A percentile compares a stretch with the other conserved stretches of the same genome.
Evolutionary conservation across 2,797 vertebrate species (phyloP).

Genomic region (Gambelia wislizenii): DNA sequence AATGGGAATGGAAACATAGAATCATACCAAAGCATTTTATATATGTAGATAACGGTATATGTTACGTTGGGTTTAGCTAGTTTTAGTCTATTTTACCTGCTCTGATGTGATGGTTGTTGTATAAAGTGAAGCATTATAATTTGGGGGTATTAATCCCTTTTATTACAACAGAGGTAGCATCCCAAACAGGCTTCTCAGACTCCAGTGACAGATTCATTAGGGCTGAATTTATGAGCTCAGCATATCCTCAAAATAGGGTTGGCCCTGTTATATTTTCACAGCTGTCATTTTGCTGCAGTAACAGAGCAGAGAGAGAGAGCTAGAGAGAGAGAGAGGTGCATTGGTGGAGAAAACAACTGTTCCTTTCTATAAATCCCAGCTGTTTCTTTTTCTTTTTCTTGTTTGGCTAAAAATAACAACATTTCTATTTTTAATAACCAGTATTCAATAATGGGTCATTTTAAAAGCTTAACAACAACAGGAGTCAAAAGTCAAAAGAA

Average conservation of each 20-base stretch:
- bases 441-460: conserved; percentile 50
- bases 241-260: conserved; percentile 78
- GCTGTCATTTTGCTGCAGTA: conserved; percentile 76
- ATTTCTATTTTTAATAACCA: conserved; percentile 59
- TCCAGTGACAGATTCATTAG: conserved; percentile 80
- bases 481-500: conserved; percentile 35
- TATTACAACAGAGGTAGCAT: conserved; percentile 70
- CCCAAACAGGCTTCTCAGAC: conserved; percentile 76
- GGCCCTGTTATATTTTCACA: conserved; percentile 73
- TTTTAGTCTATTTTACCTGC: conserved; percentile 62
- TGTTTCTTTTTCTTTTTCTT: conserved; percentile 66
- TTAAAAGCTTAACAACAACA: conserved; percentile 31
- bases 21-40: too few species aligned
- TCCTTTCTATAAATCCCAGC: conserved; percentile 65
- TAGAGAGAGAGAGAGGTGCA: conserved; percentile 16
- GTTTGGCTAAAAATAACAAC: conserved; percentile 62
- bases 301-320: conserved; percentile 36
- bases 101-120: conserved; percentile 76
- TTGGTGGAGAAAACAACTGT: conserved; percentile 64
- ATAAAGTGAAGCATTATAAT: conserved; percentile 74
- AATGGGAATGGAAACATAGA: too few species aligned
- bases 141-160: conserved; percentile 71
- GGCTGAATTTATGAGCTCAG: conserved; percentile 80
- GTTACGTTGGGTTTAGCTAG: too few species aligned
- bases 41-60: too few species aligned